Percentiles rank a stretch among this genome's conserved stretches.
Conservation (phyloP, 2,797 vertebrate genomes). For the Sebastolobus alascanus region DNA sequence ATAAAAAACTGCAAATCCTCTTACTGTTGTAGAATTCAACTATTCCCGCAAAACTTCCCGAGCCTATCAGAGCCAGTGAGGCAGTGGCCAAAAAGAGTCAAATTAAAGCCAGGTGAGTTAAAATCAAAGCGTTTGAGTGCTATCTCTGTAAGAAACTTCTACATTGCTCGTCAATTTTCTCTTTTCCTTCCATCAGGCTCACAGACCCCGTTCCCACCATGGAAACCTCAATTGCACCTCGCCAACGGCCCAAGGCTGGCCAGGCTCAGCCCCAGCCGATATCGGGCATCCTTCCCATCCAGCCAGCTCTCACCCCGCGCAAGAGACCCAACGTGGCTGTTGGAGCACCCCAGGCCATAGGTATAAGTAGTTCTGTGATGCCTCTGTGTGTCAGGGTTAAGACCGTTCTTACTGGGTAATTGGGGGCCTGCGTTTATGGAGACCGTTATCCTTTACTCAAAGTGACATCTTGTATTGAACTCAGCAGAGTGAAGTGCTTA, state of each 20-base stretch:
- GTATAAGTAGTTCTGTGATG: slow-evolving; percentile 72
- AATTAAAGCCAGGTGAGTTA: slow-evolving; percentile 94
- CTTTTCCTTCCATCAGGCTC: slow-evolving; percentile 82
- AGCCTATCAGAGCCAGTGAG: slow-evolving; percentile 96
- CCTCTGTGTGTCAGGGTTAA: slow-evolving; percentile 4
- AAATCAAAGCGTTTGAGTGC: not conserved
- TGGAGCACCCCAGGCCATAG: slow-evolving; percentile 83
- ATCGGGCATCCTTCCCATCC: slow-evolving; percentile 95
- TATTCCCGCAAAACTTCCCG: slow-evolving; percentile 95
- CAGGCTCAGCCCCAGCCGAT: slow-evolving; percentile 95
- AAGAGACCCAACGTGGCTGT: slow-evolving; percentile 90
- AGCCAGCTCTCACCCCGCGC: slow-evolving; percentile 94
- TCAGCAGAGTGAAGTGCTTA: slow-evolving; percentile 22
- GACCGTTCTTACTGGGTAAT: not conserved
- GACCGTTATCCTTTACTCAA: not conserved
- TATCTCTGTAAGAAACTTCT: not conserved
- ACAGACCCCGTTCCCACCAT: slow-evolving; percentile 95
- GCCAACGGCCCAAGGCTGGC: slow-evolving; percentile 97
- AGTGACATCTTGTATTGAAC: slow-evolving; percentile 20
- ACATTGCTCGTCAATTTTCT: not conserved
- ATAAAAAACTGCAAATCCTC: not conserved
- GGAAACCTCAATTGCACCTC: slow-evolving; percentile 97
- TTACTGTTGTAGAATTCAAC: slow-evolving; percentile 87
- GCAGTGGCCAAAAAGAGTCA: slow-evolving; percentile 97
- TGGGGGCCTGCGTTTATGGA: not conserved